Conservation (phyloP, 2,888 invertebrate genomes). For the Coleophora flavipennella region DNA sequence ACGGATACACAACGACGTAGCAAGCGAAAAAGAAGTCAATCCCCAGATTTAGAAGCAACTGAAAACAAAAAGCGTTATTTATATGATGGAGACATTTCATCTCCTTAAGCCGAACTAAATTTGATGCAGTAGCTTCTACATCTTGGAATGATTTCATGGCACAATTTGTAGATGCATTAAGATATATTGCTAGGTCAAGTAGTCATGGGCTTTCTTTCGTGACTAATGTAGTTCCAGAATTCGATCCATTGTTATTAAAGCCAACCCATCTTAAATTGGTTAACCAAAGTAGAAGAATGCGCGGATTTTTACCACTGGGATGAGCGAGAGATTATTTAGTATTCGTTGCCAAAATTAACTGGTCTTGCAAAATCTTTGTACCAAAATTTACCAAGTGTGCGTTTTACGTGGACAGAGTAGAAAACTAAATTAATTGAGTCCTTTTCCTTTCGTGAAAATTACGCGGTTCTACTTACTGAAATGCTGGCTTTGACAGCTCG, state of each 20-base stretch:
- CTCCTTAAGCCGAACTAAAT: no score
- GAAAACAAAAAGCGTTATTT: no score
- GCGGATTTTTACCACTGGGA: constrained; percentile 3
- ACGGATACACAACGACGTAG: no score
- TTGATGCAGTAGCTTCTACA: no score
- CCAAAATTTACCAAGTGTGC: constrained; percentile 10
- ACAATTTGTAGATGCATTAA: neutral
- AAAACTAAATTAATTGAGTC: constrained; percentile 14
- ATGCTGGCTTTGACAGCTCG: constrained; percentile 9
- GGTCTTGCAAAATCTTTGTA: constrained; percentile 15
- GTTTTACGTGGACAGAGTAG: constrained; percentile 17
- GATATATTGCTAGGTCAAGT: neutral
- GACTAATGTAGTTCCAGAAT: constrained; percentile 5
- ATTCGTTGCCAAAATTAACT: constrained; percentile 2
- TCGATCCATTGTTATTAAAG: neutral
- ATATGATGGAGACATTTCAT: no score
- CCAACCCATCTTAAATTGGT: constrained; percentile 2
- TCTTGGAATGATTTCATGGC: no score
- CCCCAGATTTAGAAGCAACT: no score
- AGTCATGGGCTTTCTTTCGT: neutral
- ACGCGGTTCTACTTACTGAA: constrained; percentile 13
- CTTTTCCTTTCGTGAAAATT: constrained; percentile 12
- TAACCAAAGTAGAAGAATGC: constrained; percentile 1
- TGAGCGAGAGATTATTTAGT: constrained; percentile 1
- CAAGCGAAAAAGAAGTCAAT: no score